A percentile compares a stretch with the other conserved stretches of the same genome.
Conservation (phyloP, 1,140 invertebrate genomes). For the Acromyrmex charruanus region DNA sequence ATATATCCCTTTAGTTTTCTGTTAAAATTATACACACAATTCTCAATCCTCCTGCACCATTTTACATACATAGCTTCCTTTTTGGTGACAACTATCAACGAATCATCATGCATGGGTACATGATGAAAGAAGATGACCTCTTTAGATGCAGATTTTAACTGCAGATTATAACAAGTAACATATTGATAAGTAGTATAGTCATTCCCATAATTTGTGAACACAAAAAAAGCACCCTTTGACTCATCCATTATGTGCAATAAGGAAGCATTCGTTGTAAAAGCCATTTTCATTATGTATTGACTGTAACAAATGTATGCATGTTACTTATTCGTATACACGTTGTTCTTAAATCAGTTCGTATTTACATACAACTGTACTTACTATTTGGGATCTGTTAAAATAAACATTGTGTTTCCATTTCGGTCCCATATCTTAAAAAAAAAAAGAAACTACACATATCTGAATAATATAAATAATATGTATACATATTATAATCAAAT, state of each 20-base stretch:
- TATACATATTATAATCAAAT: conserved; percentile 12
- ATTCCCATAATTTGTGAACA: conserved; percentile 61
- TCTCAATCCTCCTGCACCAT: conserved; percentile 70
- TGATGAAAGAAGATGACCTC: conserved; percentile 78
- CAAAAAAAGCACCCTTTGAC: conserved; percentile 71
- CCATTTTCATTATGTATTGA: conserved; percentile 68
- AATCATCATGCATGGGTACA: conserved; percentile 71
- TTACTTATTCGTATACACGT: background rate
- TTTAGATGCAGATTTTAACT: conserved; percentile 76
- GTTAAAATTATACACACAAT: conserved; percentile 74
- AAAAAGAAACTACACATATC: conserved; percentile 5
- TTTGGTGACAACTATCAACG: conserved; percentile 80
- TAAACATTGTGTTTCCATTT: conserved; percentile 63
- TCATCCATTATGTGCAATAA: conserved; percentile 80
- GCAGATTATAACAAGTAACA: conserved; percentile 76
- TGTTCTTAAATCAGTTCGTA: background rate
- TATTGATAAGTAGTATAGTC: conserved; percentile 68
- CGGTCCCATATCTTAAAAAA: conserved; percentile 79
- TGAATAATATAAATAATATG: background rate
- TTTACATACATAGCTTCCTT: conserved; percentile 77
- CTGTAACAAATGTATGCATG: conserved; percentile 69
- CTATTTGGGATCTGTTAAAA: background rate
- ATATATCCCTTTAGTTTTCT: conserved; percentile 71
- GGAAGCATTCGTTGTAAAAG: conserved; percentile 73
- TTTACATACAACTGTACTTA: conserved; percentile 23